Conservation (phyloP, 2,797 vertebrate genomes). For the Apodemus agrarius region DNA sequence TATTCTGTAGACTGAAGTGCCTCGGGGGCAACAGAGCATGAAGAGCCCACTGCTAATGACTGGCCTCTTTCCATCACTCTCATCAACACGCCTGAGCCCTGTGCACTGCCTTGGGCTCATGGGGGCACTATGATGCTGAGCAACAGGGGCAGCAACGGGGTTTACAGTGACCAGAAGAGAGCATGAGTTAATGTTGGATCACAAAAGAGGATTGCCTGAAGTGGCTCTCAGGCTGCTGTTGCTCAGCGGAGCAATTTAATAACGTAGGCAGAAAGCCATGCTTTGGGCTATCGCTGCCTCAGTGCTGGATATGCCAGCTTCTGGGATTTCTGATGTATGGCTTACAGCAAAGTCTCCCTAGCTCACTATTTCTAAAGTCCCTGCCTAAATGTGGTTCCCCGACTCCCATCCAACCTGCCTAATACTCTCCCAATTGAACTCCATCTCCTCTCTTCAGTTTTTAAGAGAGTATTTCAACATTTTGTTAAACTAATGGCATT, state of each 20-base stretch:
- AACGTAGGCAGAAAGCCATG: background rate
- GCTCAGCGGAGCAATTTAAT: slow-evolving; percentile 37
- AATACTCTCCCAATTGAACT: background rate
- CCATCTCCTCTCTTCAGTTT: background rate
- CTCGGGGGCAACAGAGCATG: background rate
- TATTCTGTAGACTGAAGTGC: background rate
- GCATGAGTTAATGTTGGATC: background rate
- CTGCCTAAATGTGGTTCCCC: background rate
- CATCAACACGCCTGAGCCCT: background rate
- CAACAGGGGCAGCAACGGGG: background rate
- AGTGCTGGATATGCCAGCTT: background rate
- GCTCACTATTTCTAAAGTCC: background rate
- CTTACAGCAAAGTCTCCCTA: background rate
- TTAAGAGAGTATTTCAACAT: background rate
- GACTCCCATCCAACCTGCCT: background rate
- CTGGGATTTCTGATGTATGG: background rate
- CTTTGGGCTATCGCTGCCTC: background rate
- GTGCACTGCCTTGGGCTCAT: background rate
- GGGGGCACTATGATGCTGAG: slow-evolving; percentile 35
- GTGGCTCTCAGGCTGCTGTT: slow-evolving; percentile 10
- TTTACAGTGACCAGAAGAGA: background rate
- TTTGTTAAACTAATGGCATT: background rate
- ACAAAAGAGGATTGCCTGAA: background rate
- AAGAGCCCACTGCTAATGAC: background rate
- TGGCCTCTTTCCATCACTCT: background rate